Conservation (phyloP, 2,113 vertebrate species). For the Harpagus bidentatus region DNA sequence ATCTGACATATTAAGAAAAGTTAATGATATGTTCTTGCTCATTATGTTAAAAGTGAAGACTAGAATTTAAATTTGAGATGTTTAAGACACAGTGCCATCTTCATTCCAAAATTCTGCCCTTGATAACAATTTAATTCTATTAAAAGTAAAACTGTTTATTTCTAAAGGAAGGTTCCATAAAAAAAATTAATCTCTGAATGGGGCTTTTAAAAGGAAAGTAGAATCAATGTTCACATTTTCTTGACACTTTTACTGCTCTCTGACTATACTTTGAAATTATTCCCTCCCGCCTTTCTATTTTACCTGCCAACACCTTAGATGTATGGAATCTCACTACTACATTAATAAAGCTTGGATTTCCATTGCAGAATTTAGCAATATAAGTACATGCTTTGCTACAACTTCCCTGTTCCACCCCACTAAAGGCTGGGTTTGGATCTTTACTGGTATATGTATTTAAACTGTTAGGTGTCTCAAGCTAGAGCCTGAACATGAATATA, state of each 20-base stretch:
- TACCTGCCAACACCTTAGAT: neutral
- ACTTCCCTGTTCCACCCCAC: neutral
- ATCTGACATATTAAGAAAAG: neutral
- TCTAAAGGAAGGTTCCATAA: neutral
- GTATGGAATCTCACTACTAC: neutral
- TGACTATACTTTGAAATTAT: neutral
- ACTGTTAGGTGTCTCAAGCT: neutral
- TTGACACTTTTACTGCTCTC: neutral
- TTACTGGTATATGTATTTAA: neutral
- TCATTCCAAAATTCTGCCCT: neutral
- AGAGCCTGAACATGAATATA: neutral
- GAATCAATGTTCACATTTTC: neutral
- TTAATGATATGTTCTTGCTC: neutral
- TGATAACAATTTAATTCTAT: neutral
- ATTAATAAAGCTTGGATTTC: neutral
- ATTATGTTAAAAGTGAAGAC: neutral
- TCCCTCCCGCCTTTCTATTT: neutral
- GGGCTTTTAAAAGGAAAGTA: neutral
- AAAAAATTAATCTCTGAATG: neutral
- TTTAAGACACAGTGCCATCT: neutral
- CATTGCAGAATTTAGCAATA: neutral
- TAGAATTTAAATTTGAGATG: neutral
- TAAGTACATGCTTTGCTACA: neutral
- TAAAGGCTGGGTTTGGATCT: neutral
- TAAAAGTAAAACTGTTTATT: neutral